A percentile compares a stretch with the other conserved stretches of the same genome.
Conservation (phyloP, 1,140 invertebrate genomes). For the Bathynomus jamesi region DNA sequence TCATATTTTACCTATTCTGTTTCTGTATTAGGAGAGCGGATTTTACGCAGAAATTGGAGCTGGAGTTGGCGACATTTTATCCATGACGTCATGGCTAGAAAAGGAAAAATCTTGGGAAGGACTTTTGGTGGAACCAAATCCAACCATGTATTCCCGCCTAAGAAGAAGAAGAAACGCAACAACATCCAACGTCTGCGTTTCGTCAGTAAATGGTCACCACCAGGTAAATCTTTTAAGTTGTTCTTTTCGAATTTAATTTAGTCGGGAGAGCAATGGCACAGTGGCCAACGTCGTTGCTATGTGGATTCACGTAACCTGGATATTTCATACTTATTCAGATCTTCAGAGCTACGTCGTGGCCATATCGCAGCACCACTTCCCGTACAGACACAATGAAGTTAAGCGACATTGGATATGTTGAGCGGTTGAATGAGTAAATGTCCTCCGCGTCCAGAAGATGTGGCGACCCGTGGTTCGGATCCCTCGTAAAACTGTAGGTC, state of each 20-base stretch:
- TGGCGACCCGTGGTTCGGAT: too few relatives aligned
- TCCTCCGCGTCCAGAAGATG: too few relatives aligned
- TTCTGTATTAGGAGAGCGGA: conserved; percentile 9
- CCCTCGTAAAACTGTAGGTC: too few relatives aligned
- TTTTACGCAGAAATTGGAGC: conserved; percentile 11
- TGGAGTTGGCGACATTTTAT: conserved; percentile 10
- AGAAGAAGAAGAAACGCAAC: conserved; percentile 4
- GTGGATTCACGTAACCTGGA: neutral
- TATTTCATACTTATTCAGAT: neutral
- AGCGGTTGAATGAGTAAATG: too few relatives aligned
- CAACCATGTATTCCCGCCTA: neutral
- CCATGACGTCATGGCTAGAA: conserved; percentile 3
- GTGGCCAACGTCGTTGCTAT: neutral
- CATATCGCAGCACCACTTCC: neutral
- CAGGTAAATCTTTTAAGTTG: neutral
- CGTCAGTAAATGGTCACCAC: neutral
- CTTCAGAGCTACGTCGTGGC: neutral
- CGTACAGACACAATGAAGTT: neutral
- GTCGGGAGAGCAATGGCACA: neutral
- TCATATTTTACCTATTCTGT: too few relatives aligned
- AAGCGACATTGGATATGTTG: too few relatives aligned
- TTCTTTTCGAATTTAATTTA: too few relatives aligned
- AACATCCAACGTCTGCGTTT: conserved; percentile 8
- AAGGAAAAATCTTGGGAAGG: neutral
- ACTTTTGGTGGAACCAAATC: conserved; percentile 1